Evolutionary conservation across 1,140 invertebrate genomes (phyloP).

Genomic region (Oscheius sp.): DNA sequence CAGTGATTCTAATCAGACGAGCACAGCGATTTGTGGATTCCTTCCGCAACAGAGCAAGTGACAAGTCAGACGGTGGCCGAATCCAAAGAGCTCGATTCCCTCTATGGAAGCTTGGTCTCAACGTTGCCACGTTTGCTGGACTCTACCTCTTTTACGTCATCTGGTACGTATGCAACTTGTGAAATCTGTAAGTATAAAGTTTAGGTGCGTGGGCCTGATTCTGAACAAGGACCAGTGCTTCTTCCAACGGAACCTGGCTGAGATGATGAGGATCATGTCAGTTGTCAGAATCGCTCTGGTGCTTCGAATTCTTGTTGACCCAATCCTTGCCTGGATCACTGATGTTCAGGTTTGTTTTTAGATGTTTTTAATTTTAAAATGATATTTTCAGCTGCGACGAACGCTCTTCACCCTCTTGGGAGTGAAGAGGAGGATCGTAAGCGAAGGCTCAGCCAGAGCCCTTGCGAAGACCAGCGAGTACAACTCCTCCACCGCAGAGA

Average conservation of each 20-base stretch:
- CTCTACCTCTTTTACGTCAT: slow-evolving; percentile 52
- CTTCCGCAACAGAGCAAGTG: slow-evolving; percentile 33
- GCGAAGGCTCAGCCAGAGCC: neutral
- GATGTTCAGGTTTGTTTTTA: slow-evolving; percentile 35
- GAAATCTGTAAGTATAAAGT: neutral
- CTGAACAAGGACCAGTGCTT: slow-evolving; percentile 35
- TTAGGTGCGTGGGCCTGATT: slow-evolving; percentile 27
- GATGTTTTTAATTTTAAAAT: neutral
- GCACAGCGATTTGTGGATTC: slow-evolving; percentile 44
- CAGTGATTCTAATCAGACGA: slow-evolving; percentile 45
- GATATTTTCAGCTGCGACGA: slow-evolving; percentile 19
- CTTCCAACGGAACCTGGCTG: slow-evolving; percentile 35
- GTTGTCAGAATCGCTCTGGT: slow-evolving; percentile 33
- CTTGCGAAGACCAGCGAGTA: slow-evolving; percentile 10
- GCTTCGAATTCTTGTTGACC: slow-evolving; percentile 35
- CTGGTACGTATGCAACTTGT: slow-evolving; percentile 32
- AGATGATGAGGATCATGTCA: slow-evolving; percentile 36
- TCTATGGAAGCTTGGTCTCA: slow-evolving; percentile 52
- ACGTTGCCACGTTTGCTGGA: slow-evolving; percentile 51
- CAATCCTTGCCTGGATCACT: slow-evolving; percentile 34
- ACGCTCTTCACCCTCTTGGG: slow-evolving; percentile 15
- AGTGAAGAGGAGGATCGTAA: neutral
- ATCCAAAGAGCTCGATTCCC: slow-evolving; percentile 42
- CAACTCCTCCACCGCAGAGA: slow-evolving; percentile 21
- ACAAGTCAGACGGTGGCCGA: neutral